Evolutionary conservation across 2,888 invertebrate species (phyloP).

Genomic region (Synergus japonicus): DNA sequence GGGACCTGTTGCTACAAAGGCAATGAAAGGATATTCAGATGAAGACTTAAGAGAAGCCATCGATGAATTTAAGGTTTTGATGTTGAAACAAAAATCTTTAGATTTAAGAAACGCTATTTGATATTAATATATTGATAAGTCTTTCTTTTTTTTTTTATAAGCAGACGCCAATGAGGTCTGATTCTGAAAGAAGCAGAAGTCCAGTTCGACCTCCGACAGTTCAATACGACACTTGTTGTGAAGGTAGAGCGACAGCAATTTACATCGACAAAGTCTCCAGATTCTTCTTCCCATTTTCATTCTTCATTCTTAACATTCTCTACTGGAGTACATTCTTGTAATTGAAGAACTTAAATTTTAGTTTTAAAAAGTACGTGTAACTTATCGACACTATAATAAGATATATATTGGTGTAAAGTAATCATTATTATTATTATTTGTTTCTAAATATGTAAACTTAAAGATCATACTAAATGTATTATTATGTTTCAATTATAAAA

Average conservation of each 20-base stretch:
- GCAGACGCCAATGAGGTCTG: conserved; percentile 76
- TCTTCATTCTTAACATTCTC: conserved; percentile 92
- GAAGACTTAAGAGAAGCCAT: conserved; percentile 87
- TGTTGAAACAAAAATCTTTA: not conserved
- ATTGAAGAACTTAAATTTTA: not conserved
- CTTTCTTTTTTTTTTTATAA: conserved; percentile 37
- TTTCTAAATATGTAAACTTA: conserved; percentile 26
- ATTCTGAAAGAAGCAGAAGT: conserved; percentile 73
- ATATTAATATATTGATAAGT: not conserved
- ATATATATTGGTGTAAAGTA: not conserved
- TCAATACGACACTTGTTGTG: conserved; percentile 91
- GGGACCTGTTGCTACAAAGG: conserved; percentile 92
- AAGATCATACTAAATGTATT: not conserved
- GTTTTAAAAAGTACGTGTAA: not conserved
- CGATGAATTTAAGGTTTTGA: conserved; percentile 86
- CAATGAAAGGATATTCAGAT: conserved; percentile 94
- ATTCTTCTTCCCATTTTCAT: conserved; percentile 93
- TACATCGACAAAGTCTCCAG: conserved; percentile 93
- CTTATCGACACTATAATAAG: conserved; percentile 8
- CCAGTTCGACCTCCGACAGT: conserved; percentile 72
- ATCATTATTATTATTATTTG: not conserved
- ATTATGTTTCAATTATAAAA: not conserved
- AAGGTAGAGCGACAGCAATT: conserved; percentile 84
- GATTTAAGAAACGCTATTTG: not conserved
- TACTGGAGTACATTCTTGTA: conserved; percentile 92